Evolutionary conservation across 2,888 invertebrate genomes (phyloP).

Genomic region (Apodemia duryi): DNA sequence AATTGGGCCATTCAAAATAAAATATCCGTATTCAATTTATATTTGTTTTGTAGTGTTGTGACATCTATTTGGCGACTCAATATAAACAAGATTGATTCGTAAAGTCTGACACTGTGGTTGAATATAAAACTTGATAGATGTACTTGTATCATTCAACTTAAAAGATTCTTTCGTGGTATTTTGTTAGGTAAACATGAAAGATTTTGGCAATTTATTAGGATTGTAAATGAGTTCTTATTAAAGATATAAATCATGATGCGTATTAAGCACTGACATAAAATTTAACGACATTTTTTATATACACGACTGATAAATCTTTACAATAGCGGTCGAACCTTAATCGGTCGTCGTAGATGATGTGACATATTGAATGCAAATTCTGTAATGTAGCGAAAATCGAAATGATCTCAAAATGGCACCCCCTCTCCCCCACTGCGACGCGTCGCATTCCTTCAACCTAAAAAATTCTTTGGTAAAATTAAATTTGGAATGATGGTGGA

Average conservation of each 20-base stretch:
- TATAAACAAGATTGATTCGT: conserved; percentile 51
- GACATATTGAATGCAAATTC: too few relatives aligned
- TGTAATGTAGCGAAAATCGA: too few relatives aligned
- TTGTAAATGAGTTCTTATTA: background rate
- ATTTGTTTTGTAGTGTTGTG: conserved; percentile 42
- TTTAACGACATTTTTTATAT: too few relatives aligned
- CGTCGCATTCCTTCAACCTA: too few relatives aligned
- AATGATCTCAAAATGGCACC: too few relatives aligned
- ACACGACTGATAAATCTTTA: too few relatives aligned
- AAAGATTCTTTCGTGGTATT: background rate
- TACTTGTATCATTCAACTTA: conserved; percentile 11
- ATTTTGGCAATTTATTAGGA: background rate
- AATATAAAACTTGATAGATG: conserved; percentile 20
- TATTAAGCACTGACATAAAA: too few relatives aligned
- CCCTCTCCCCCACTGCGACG: too few relatives aligned
- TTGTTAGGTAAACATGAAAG: background rate
- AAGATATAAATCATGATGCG: background rate
- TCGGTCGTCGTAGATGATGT: too few relatives aligned
- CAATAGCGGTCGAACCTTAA: too few relatives aligned
- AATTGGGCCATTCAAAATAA: conserved; percentile 32
- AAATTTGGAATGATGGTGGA: too few relatives aligned
- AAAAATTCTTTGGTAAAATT: too few relatives aligned
- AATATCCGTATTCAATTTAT: conserved; percentile 24
- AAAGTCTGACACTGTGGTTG: conserved; percentile 33
- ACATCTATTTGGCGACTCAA: conserved; percentile 46